Percentiles rank a stretch among this genome's conserved stretches.
These are phyloP conservation scores for Phoebastria nigripes DNA, from an alignment of 2,797 vertebrate species.

Conservation along the genomic window DNA sequence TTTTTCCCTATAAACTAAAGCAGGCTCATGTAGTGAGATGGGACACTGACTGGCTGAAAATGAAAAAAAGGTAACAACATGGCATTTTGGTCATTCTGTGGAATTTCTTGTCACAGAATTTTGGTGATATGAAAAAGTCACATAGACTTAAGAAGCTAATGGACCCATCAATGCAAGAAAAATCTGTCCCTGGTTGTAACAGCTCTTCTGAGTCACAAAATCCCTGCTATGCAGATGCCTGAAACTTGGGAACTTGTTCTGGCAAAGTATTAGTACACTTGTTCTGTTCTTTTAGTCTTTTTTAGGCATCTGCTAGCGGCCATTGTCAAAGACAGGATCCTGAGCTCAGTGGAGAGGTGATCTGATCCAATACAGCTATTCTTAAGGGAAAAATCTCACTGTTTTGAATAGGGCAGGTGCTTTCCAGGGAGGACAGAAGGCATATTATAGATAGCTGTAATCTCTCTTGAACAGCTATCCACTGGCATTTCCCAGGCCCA, in stretches of 20 bases:
- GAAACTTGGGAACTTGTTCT: neutral
- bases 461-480: neutral
- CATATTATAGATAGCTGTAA: neutral
- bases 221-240: neutral
- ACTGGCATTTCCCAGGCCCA: neutral
- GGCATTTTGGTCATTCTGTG: neutral
- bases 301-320: neutral
- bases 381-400: neutral
- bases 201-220: neutral
- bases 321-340: neutral
- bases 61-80: neutral
- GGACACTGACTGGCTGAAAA: neutral
- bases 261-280: neutral
- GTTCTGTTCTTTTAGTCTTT: neutral
- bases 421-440: neutral
- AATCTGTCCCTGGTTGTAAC: neutral
- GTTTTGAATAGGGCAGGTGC: neutral
- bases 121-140: neutral
- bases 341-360: neutral
- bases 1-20: neutral
- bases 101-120: neutral
- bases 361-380: neutral
- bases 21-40: neutral
- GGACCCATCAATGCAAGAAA: neutral
- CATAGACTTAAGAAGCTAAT: neutral